Evolutionary conservation across 2,888 invertebrate species (phyloP).

Genomic region (Drosophila dives): DNA sequence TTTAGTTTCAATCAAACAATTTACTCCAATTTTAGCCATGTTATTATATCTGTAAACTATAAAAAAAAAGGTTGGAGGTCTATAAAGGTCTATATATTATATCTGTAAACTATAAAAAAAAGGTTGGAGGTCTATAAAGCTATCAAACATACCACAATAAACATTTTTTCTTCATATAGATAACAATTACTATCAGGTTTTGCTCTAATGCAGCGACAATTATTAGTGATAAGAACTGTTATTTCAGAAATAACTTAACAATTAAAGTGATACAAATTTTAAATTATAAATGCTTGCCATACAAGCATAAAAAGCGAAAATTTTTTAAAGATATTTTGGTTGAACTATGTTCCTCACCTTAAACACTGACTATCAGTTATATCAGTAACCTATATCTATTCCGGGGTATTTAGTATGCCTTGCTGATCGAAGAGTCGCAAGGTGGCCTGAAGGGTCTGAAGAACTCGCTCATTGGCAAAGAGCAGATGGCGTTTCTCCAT

Average conservation of each 20-base stretch:
- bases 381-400: not conserved
- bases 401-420: slow-evolving; percentile 63
- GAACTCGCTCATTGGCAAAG: slow-evolving; percentile 69
- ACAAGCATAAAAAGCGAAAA: not conserved
- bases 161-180: not conserved
- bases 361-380: not conserved
- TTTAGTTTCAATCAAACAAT: not conserved
- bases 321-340: not conserved
- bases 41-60: not conserved
- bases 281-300: no score
- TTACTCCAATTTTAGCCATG: not conserved
- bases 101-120: not conserved
- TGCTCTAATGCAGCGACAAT: not conserved
- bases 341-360: not conserved
- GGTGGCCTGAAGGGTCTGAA: slow-evolving; percentile 61
- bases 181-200: not conserved
- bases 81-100: not conserved
- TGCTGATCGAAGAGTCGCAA: slow-evolving; percentile 72
- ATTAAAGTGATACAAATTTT: no score
- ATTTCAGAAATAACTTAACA: not conserved
- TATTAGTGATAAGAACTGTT: not conserved
- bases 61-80: not conserved
- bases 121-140: no score
- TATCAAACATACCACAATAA: not conserved
- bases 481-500: slow-evolving; percentile 61